Percentiles rank a stretch among this genome's conserved stretches.
phyloP scores from a whole-genome alignment of 2,888 invertebrate species.

The Eledone cirrhosa region DNA sequence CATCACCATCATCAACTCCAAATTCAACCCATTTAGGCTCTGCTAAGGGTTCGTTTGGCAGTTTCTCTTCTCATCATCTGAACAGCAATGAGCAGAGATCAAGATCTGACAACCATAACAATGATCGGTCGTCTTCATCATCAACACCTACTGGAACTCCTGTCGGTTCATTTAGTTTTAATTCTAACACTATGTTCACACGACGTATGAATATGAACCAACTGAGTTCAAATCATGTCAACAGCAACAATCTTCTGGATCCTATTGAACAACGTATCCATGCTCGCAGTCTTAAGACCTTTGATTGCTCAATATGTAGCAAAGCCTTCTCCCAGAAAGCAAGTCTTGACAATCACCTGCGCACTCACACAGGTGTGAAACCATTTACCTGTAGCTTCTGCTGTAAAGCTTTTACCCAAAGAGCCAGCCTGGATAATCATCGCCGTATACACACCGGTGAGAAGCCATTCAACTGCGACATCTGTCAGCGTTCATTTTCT shows the following conservation, averaged over 20 bases:
- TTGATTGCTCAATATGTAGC: slow-evolving; percentile 19
- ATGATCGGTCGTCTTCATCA: no score
- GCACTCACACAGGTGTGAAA: slow-evolving; percentile 10
- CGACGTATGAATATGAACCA: no score
- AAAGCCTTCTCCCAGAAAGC: slow-evolving; percentile 21
- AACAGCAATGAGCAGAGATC: no score
- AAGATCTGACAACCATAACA: no score
- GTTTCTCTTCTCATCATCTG: no score
- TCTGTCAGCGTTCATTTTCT: slow-evolving; percentile 20
- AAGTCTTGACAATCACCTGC: slow-evolving; percentile 24
- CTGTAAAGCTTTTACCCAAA: slow-evolving; percentile 1
- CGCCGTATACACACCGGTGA: slow-evolving; percentile 22
- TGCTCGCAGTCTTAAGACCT: slow-evolving; percentile 3
- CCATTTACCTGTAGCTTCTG: slow-evolving; percentile 1
- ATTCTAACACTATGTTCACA: no score
- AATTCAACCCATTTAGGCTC: no score
- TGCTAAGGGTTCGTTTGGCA: no score
- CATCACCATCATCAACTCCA: no score
- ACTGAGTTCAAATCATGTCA: no score
- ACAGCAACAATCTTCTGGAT: not conserved
- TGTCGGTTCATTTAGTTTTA: no score
- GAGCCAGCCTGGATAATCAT: slow-evolving; percentile 14
- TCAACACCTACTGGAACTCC: no score
- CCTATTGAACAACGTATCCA: slow-evolving; percentile 14
- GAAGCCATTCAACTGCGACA: slow-evolving; percentile 10